These are phyloP conservation scores for Oscheius myriophilus DNA, from an alignment of 2,888 invertebrate genomes.

Conservation along the genomic window DNA sequence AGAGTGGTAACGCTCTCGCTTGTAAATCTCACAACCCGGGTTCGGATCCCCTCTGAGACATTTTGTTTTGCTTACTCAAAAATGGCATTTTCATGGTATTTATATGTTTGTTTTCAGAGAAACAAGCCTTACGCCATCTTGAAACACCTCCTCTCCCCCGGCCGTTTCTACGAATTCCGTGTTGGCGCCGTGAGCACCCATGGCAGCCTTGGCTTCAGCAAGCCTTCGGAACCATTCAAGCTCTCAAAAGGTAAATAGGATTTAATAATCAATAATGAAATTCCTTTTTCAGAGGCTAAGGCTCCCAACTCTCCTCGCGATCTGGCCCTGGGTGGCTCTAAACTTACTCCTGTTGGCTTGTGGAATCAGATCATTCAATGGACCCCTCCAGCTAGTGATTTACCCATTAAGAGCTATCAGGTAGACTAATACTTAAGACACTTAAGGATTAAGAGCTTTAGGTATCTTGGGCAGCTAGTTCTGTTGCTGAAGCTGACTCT, in stretches of 20 bases:
- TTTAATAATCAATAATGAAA: background rate
- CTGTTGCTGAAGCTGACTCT: conserved; percentile 41
- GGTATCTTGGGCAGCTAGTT: conserved; percentile 51
- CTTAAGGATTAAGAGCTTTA: too few species aligned
- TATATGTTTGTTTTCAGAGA: conserved; percentile 44
- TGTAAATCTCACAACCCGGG: too few species aligned
- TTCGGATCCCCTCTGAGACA: too few species aligned
- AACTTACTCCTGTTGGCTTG: conserved; percentile 32
- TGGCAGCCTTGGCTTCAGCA: conserved; percentile 71
- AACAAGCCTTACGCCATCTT: conserved; percentile 70
- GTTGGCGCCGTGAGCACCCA: conserved; percentile 69
- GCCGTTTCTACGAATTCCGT: conserved; percentile 67
- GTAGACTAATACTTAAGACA: conserved; percentile 36
- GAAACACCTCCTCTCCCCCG: conserved; percentile 68
- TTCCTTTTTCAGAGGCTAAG: conserved; percentile 47
- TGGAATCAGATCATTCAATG: conserved; percentile 63
- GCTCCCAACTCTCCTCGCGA: conserved; percentile 63
- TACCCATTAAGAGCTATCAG: conserved; percentile 68
- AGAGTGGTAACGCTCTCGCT: too few species aligned
- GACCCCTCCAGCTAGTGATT: conserved; percentile 65
- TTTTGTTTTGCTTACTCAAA: too few species aligned
- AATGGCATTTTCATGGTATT: background rate
- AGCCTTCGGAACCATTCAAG: conserved; percentile 60
- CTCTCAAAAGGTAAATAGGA: conserved; percentile 52
- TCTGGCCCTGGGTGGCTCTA: conserved; percentile 50